These are phyloP conservation scores for Cyphomyrus plagiostoma DNA, from an alignment of 2,113 vertebrate genomes.

Conservation along the genomic window DNA sequence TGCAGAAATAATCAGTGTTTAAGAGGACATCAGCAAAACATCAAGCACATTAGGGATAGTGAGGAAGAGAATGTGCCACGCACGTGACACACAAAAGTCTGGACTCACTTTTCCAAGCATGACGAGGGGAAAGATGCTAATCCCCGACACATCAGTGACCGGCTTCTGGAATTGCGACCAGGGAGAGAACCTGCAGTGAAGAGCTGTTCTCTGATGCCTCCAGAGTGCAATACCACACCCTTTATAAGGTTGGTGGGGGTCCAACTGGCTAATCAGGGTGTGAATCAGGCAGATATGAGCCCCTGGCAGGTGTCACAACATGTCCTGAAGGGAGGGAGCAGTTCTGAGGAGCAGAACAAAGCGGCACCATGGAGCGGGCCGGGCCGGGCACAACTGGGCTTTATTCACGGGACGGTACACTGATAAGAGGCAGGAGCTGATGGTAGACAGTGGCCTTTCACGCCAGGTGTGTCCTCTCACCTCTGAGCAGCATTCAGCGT, in stretches of 20 bases:
- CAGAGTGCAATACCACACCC: not conserved
- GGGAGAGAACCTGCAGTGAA: not conserved
- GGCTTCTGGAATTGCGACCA: not conserved
- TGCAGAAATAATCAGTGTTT: not conserved
- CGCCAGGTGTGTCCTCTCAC: not conserved
- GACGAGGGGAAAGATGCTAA: constrained; percentile 54
- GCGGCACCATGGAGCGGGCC: not conserved
- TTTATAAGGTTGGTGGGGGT: not conserved
- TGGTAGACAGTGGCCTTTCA: not conserved
- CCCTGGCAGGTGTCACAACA: not conserved
- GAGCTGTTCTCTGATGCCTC: not conserved
- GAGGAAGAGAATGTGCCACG: not conserved
- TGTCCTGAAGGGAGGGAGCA: not conserved
- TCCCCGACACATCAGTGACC: constrained; percentile 54
- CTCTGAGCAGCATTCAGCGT: not conserved
- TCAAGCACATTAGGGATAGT: not conserved
- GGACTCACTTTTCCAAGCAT: constrained; percentile 57
- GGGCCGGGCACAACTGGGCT: not conserved
- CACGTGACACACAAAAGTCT: not conserved
- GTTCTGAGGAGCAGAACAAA: not conserved
- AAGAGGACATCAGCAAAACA: not conserved
- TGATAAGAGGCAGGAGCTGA: not conserved
- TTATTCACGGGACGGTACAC: not conserved
- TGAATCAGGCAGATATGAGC: not conserved
- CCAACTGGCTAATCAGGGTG: not conserved